Evolutionary conservation across 2,797 vertebrate species (phyloP).

Genomic region (Sparidentex hasta): DNA sequence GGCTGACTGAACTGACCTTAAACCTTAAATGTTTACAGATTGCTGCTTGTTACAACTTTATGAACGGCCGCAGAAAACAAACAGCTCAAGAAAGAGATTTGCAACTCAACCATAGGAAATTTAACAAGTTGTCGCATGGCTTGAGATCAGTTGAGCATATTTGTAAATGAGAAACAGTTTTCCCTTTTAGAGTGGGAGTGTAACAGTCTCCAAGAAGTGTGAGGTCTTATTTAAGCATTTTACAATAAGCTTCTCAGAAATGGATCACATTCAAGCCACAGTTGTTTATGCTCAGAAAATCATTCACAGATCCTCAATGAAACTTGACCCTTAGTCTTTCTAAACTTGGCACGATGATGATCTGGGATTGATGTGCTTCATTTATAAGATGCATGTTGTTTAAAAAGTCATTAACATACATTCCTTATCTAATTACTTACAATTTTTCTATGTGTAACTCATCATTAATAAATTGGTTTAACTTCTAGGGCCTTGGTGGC

Average conservation of each 20-base stretch:
- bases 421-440: background rate
- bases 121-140: background rate
- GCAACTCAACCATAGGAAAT: background rate
- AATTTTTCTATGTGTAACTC: conserved; percentile 15
- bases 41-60: conserved; percentile 3
- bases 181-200: background rate
- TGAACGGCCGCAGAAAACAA: background rate
- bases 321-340: background rate
- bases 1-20: conserved; percentile 15
- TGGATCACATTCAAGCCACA: background rate
- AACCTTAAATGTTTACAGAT: conserved; percentile 28
- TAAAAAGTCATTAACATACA: background rate
- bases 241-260: background rate
- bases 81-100: background rate
- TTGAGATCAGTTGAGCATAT: conserved; percentile 14
- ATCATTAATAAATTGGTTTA: background rate
- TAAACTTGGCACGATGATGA: conserved; percentile 1
- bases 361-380: background rate
- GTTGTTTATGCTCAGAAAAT: background rate
- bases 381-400: conserved; percentile 3
- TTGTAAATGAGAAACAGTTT: background rate
- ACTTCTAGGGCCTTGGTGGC: background rate
- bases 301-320: background rate
- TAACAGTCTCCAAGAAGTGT: conserved; percentile 5
- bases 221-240: conserved; percentile 8